Conservation (phyloP, 1,140 invertebrate species). For the Trypoxylus dichotomus region DNA sequence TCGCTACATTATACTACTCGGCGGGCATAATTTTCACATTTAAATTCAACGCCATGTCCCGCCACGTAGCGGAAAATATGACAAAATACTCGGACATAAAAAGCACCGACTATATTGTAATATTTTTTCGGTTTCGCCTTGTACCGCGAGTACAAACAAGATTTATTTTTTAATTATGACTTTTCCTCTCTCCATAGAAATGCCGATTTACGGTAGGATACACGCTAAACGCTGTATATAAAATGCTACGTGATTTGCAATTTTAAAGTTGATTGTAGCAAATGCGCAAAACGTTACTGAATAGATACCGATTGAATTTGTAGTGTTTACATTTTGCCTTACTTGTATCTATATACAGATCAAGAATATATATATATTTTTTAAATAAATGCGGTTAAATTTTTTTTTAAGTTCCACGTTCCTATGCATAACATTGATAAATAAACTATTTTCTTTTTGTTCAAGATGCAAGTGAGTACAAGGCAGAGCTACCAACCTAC, state of each 20-base stretch:
- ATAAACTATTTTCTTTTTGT: constrained; percentile 21
- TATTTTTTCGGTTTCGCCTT: background rate
- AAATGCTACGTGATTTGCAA: too few species aligned
- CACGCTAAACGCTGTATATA: too few species aligned
- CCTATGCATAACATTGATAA: background rate
- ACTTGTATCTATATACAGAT: too few species aligned
- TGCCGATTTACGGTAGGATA: too few species aligned
- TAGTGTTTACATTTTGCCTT: background rate
- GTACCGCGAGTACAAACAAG: background rate
- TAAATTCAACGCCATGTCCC: constrained; percentile 27
- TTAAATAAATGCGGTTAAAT: background rate
- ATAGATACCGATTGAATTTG: too few species aligned
- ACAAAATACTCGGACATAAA: background rate
- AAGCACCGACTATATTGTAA: background rate
- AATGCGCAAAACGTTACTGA: too few species aligned
- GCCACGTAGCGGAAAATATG: constrained; percentile 16
- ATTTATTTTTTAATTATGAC: too few species aligned
- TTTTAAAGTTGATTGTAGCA: too few species aligned
- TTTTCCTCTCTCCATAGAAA: too few species aligned
- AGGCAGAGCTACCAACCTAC: background rate
- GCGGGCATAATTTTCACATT: constrained; percentile 36
- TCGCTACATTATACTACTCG: background rate
- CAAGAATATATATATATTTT: too few species aligned
- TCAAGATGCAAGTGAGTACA: constrained; percentile 13
- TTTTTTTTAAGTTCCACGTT: background rate